Evolutionary conservation across 2,888 invertebrate species (phyloP).

Genomic region (Neuroscelio doddi): DNA sequence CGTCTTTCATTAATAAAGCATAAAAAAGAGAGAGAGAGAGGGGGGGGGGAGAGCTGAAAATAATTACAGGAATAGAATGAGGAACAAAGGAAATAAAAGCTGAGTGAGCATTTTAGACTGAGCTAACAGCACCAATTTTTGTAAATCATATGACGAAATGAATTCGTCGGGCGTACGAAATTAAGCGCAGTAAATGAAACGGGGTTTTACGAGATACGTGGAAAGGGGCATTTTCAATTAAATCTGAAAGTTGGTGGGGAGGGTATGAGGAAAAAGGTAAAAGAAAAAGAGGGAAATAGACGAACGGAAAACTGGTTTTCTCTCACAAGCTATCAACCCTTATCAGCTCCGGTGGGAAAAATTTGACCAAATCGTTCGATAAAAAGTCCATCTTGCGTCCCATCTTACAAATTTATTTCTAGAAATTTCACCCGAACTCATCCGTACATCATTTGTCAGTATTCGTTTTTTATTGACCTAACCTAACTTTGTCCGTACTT

Average conservation of each 20-base stretch:
- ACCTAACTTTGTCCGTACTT: background rate
- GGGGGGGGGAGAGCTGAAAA: no score
- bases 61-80: background rate
- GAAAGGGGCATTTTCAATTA: conserved; percentile 59
- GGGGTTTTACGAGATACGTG: conserved; percentile 30
- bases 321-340: conserved; percentile 56
- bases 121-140: conserved; percentile 4
- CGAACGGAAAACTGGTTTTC: conserved; percentile 40
- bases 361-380: conserved; percentile 67
- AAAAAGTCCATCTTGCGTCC: conserved; percentile 61
- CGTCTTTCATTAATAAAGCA: no score
- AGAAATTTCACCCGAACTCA: conserved; percentile 38
- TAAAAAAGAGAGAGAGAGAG: no score
- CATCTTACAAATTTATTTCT: conserved; percentile 41
- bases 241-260: conserved; percentile 51
- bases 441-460: no score
- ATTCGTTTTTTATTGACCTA: background rate
- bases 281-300: conserved; percentile 27
- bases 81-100: background rate
- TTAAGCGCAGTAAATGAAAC: conserved; percentile 30
- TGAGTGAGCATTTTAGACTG: background rate
- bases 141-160: conserved; percentile 19
- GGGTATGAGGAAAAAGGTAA: conserved; percentile 19
- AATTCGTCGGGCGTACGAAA: conserved; percentile 45
- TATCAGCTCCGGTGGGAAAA: conserved; percentile 65